Evolutionary conservation across 2,797 vertebrate species (phyloP).

Genomic region (Argentina silus): DNA sequence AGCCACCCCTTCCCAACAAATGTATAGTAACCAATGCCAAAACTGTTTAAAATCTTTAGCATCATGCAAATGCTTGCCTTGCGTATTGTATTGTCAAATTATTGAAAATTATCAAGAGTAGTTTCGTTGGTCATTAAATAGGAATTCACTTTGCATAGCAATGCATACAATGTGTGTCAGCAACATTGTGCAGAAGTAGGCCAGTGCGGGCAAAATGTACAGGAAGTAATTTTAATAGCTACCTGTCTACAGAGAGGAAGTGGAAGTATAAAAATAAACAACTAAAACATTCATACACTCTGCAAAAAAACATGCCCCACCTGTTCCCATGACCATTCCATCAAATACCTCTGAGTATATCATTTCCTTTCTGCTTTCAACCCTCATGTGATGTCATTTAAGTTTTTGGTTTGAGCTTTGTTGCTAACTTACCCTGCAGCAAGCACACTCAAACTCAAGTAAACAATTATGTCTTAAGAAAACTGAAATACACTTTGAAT

Average conservation of each 20-base stretch:
- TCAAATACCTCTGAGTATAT: constrained; percentile 1
- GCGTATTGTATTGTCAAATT: not conserved
- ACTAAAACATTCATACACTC: too few relatives aligned
- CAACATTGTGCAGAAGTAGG: too few relatives aligned
- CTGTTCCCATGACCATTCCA: not conserved
- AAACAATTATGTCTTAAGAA: not conserved
- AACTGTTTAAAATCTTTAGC: too few relatives aligned
- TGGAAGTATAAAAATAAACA: too few relatives aligned
- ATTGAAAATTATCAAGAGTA: not conserved
- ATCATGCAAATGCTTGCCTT: not conserved
- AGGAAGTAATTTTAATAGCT: too few relatives aligned
- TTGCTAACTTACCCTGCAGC: not conserved
- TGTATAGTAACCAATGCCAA: not conserved
- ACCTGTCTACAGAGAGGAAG: too few relatives aligned
- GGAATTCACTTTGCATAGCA: too few relatives aligned
- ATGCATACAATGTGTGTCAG: too few relatives aligned
- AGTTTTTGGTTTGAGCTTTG: too few relatives aligned
- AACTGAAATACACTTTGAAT: too few relatives aligned
- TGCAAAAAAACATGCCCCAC: not conserved
- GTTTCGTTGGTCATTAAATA: not conserved
- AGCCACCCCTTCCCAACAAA: not conserved
- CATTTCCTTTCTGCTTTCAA: not conserved
- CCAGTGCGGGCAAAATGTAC: too few relatives aligned
- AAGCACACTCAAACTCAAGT: not conserved
- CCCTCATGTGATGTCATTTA: not conserved